Percentiles rank a stretch among this genome's conserved stretches.
Evolutionary conservation across 1,140 invertebrate species (phyloP).

Genomic region (Ooceraea biroi): DNA sequence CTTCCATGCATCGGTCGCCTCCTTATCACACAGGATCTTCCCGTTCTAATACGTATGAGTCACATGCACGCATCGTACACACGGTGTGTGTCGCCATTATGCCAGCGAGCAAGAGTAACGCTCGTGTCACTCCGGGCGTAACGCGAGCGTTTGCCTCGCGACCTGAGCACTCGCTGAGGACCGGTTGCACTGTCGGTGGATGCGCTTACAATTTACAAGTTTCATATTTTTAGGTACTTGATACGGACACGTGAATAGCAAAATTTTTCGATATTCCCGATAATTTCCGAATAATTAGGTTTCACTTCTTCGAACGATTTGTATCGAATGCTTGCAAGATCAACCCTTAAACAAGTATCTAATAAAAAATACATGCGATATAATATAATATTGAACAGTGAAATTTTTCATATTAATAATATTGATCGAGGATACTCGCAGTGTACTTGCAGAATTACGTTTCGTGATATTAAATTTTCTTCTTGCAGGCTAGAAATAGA

Average conservation of each 20-base stretch:
- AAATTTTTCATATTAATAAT: too few relatives aligned
- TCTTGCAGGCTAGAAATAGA: too few relatives aligned
- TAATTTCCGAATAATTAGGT: background rate
- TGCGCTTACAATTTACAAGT: background rate
- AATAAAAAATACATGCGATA: too few relatives aligned
- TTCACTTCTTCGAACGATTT: too few relatives aligned
- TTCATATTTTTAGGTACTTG: background rate
- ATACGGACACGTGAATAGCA: too few relatives aligned
- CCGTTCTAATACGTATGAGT: constrained; percentile 35
- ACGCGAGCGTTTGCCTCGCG: constrained; percentile 51
- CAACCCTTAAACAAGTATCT: too few relatives aligned
- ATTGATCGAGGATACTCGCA: too few relatives aligned
- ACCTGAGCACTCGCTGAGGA: constrained; percentile 10
- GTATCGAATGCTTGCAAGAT: too few relatives aligned
- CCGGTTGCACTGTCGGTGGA: background rate
- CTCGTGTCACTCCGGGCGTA: constrained; percentile 57
- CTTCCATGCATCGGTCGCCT: constrained; percentile 1
- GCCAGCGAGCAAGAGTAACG: constrained; percentile 24
- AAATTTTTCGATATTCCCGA: background rate
- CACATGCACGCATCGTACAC: background rate
- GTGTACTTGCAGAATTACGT: too few relatives aligned
- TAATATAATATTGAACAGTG: too few relatives aligned
- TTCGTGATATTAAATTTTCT: too few relatives aligned
- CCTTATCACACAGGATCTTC: constrained; percentile 55
- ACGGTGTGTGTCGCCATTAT: constrained; percentile 20